phyloP scores from a whole-genome alignment of 2,888 invertebrate genomes.

The Imbricaverruca yamaguchii region DNA sequence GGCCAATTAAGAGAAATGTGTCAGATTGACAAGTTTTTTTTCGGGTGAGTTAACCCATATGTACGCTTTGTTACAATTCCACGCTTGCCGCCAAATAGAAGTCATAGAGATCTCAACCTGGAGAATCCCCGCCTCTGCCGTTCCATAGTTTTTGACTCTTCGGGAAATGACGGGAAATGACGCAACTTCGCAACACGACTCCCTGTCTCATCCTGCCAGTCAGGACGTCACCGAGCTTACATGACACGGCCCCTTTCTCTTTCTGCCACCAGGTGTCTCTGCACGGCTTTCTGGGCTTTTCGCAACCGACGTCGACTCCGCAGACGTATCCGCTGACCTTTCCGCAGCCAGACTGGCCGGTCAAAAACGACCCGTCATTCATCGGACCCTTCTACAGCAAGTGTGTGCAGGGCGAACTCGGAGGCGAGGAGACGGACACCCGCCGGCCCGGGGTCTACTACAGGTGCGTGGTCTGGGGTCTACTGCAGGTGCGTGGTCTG shows the following conservation, averaged over 20 bases:
- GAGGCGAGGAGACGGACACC: slow-evolving; percentile 57
- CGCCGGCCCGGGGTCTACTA: slow-evolving; percentile 71
- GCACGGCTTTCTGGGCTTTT: slow-evolving; percentile 79
- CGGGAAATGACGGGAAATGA: too few species aligned
- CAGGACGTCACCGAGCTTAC: not conserved
- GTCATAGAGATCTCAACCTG: too few species aligned
- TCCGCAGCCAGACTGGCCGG: slow-evolving; percentile 78
- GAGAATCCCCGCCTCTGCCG: too few species aligned
- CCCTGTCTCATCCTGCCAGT: too few species aligned
- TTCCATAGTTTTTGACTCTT: too few species aligned
- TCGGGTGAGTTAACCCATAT: too few species aligned
- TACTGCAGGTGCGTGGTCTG: too few species aligned
- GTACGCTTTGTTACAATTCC: too few species aligned
- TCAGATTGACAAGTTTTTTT: too few species aligned
- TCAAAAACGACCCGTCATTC: slow-evolving; percentile 78
- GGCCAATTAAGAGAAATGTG: too few species aligned
- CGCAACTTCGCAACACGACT: too few species aligned
- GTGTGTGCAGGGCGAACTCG: slow-evolving; percentile 62
- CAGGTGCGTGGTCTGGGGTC: slow-evolving; percentile 43
- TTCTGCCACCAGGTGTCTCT: slow-evolving; percentile 57
- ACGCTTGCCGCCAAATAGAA: too few species aligned
- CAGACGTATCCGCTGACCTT: slow-evolving; percentile 78
- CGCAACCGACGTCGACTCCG: slow-evolving; percentile 71
- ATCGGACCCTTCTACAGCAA: slow-evolving; percentile 90
- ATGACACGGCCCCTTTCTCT: not conserved